Evolutionary conservation across 2,113 vertebrate species (phyloP), one percentile per base, ranked within the genome.

Genomic region (Psilopogon haemacephalus): DNA sequence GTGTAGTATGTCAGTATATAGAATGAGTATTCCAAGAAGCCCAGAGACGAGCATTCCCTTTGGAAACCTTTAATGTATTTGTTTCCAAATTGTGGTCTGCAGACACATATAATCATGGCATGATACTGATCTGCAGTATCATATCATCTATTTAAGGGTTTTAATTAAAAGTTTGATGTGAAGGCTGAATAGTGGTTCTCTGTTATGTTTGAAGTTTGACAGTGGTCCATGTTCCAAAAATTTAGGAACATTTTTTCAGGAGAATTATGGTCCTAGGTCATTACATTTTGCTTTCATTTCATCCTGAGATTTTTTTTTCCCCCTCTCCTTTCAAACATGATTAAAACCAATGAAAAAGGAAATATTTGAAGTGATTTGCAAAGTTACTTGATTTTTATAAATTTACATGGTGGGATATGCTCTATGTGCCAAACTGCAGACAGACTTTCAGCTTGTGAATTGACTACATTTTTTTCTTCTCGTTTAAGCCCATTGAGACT

Each of bases 371-470:
- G 56, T 68, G 30, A 93, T 94, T 94, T 95, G 72, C 85, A 88
- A 93, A 91, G 90, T 95, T 91, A 95, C 38, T 95, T 96, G 82
- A 88, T 95, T 92, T 91, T 89, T 89, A 68, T 95, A 88, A 95
- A 96, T 95, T 89, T 94, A 71, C 42, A 33, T 48, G 46, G 71
- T 96, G 75, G 89, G 72, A 89, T 88, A 85, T 58, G 48, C 48
- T 68, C 8, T 73, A 32, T 87, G 71, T 84, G 86, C 93, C 93
- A 89, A 92, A 80, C 79, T 94, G 68, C 75, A 94, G 91, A 82
- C 87, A 91, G 87, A 83, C 72, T 94, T 95, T 89, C 68, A 83
- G 84, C 82, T 94, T 54, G 64, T 93, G 89, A 95, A 95, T 96
- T 95, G 95, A 95, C 38, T 80, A 68, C 62, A 68, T 10, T 88